A percentile compares a stretch with the other conserved stretches of the same genome.
These are phyloP conservation scores for Pyrrhosoma nymphula DNA, from an alignment of 2,888 invertebrate species.

Conservation along the genomic window DNA sequence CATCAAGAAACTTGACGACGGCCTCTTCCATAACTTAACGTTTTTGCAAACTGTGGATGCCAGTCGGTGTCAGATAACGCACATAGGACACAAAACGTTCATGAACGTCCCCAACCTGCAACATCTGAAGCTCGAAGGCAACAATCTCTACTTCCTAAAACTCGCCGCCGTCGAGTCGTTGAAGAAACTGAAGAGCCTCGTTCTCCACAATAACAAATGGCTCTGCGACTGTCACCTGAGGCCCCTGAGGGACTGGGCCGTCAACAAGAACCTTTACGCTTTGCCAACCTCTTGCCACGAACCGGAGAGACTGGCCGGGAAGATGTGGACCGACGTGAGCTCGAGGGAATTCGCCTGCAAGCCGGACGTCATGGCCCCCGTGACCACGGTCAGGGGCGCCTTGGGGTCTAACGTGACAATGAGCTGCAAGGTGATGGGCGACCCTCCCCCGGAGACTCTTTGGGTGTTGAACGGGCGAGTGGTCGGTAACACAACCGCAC, in stretches of 20 bases:
- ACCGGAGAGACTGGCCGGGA: slow-evolving; percentile 84
- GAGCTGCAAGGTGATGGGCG: slow-evolving; percentile 87
- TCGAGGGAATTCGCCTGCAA: slow-evolving; percentile 89
- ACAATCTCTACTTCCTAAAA: slow-evolving; percentile 83
- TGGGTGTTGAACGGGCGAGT: slow-evolving; percentile 86
- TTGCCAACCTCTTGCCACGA: slow-evolving; percentile 86
- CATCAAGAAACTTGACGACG: slow-evolving; percentile 85
- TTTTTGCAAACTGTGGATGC: slow-evolving; percentile 88
- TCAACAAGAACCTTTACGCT: slow-evolving; percentile 86
- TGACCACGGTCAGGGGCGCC: slow-evolving; percentile 81
- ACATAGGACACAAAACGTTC: slow-evolving; percentile 86
- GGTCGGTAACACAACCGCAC: slow-evolving; percentile 76
- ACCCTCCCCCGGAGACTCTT: slow-evolving; percentile 87
- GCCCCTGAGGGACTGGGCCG: slow-evolving; percentile 87
- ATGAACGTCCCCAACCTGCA: slow-evolving; percentile 84
- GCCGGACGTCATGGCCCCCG: slow-evolving; percentile 86
- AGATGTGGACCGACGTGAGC: slow-evolving; percentile 86
- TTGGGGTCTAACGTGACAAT: slow-evolving; percentile 83
- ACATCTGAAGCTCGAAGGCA: slow-evolving; percentile 86
- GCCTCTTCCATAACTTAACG: slow-evolving; percentile 87
- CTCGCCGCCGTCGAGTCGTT: slow-evolving; percentile 84
- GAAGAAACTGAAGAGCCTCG: slow-evolving; percentile 85
- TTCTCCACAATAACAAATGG: slow-evolving; percentile 91
- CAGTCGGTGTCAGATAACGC: slow-evolving; percentile 86
- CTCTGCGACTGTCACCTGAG: slow-evolving; percentile 92